Evolutionary conservation across 2,797 vertebrate genomes (phyloP), one percentile per base, ranked within the genome.

Genomic region (Premnoplex brunnescens): DNA sequence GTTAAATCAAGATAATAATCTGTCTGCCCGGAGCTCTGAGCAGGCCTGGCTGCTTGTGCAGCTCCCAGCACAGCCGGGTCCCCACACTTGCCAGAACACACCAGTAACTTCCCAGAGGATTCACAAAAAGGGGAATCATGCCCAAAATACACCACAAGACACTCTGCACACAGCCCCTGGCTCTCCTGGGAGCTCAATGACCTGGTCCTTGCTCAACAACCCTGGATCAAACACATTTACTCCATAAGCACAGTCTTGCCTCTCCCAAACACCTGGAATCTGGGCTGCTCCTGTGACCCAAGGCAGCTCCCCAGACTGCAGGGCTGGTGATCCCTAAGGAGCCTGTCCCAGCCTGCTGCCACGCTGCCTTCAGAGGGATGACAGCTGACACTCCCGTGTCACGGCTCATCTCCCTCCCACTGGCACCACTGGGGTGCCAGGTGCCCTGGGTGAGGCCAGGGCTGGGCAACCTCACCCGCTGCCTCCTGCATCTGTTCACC

Each of bases 1-100:
- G 84, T 54, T 77, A 83, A 88, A 94, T 89, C 58, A 59, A 88
- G 92, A 89, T 71, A 43, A 75, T 91, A 69, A 74, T 77, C 86
- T 71, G 72, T 56, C 81, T 87, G 12, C 75, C 73, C 60, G 1
- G 48, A 89, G 89, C 86, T 72, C 52, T 7, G 84, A 79, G 81
- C 91, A 68, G 94, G 86, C 91, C 91, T 23, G 67, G 90, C 86
- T 80, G 88, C 93, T 30, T 6, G 32, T 27, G 63, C 69, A 55
- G 93, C 85, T 44, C 85, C 30, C 63, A 36, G 90, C 90, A 67
- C 86, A 54, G 14, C 68, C 2, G 17, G 27, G 77, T 34, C 56
- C 78, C 60, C 0, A 0, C 0, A 5, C 88, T 41, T 8, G 34
- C 76, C 34, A 28, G 55, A 74, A 58, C 78, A 44, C 43, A 3